Base-by-base conservation (phyloP, 2,888 invertebrate genomes). In the Choristoneura rosaceana region DNA sequence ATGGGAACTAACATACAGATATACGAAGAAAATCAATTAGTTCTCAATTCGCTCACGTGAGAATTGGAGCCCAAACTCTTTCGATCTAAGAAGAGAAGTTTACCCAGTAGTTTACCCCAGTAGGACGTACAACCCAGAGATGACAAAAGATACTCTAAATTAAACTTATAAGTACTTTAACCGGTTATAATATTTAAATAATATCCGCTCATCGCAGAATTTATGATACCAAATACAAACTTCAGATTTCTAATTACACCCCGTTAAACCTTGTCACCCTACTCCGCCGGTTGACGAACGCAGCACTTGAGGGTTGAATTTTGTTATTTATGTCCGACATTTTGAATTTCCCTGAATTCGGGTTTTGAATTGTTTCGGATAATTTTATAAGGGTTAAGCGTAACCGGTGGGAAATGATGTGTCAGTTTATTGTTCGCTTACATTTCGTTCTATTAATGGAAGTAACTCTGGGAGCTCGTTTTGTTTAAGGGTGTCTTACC, bases 301-400 rank as follows among this genome's bases (percentile, higher is more conserved):
- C 25, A 25, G 25, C 25, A 25, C 25, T 55, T 55, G 55, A 17
- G 55, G 55, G 55, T 55, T 52, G 17, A 52, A 52, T 55, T 55
- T 12, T 25, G 55, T 55, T 55, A 55, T 55, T 55, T 55, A 55
- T 55, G 55, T 55, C 55, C 55, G 55, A 55, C 55, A 55, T 55
- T 55, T 55, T 55, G 55, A 55, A 55, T 55, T 55, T 55, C 55
- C 25, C 25, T 10, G 25, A 55, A 55, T 55, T 55, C 25, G 55
- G 55, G 55, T 55, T 55, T 55, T 25, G 55, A 12, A 55, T 55
- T 55, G 55, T 55, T 25, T 55, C 55, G 25, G 55, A 25, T 55
- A 17, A 55, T 55, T 55, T 55, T 55, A 55, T 55, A 55, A 55
- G 55, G 55, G 55, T 55, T 55, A 55, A 17, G 25, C 55, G 55